These are phyloP conservation scores for Phataginus tetradactyla DNA, from an alignment of 2,797 vertebrate species.

Conservation along the genomic window DNA sequence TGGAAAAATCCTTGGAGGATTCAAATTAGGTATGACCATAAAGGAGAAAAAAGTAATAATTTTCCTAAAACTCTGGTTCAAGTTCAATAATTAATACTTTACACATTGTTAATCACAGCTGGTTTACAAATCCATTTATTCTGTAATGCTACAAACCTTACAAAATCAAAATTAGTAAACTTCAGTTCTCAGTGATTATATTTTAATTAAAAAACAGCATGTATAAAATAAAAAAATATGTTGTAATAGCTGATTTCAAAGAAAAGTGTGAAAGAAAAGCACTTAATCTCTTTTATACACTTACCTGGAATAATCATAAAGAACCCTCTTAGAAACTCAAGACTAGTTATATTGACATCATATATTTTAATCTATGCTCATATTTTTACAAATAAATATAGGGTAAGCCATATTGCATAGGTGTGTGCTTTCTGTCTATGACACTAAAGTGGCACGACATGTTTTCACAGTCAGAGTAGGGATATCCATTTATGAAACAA, in stretches of 20 bases:
- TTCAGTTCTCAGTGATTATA: conserved; percentile 85
- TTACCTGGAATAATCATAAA: conserved; percentile 87
- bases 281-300: conserved; percentile 87
- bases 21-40: conserved; percentile 70
- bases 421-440: conserved; percentile 90
- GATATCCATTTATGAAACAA: conserved; percentile 79
- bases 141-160: conserved; percentile 89
- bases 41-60: conserved; percentile 60
- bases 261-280: conserved; percentile 89
- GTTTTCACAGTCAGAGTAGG: conserved; percentile 87
- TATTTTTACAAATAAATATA: conserved; percentile 93
- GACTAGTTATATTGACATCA: conserved; percentile 85
- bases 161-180: conserved; percentile 90
- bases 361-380: conserved; percentile 86
- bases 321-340: conserved; percentile 82
- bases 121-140: conserved; percentile 87
- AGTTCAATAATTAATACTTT: conserved; percentile 88
- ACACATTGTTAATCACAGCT: conserved; percentile 89
- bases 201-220: conserved; percentile 89
- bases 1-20: conserved; percentile 62
- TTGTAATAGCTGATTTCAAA: conserved; percentile 85
- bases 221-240: conserved; percentile 90
- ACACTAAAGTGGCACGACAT: conserved; percentile 86
- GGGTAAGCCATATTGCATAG: conserved; percentile 93
- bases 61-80: conserved; percentile 86